phyloP scores from a whole-genome alignment of 2,888 invertebrate genomes.

The Pycnomerus fuliginosus region DNA sequence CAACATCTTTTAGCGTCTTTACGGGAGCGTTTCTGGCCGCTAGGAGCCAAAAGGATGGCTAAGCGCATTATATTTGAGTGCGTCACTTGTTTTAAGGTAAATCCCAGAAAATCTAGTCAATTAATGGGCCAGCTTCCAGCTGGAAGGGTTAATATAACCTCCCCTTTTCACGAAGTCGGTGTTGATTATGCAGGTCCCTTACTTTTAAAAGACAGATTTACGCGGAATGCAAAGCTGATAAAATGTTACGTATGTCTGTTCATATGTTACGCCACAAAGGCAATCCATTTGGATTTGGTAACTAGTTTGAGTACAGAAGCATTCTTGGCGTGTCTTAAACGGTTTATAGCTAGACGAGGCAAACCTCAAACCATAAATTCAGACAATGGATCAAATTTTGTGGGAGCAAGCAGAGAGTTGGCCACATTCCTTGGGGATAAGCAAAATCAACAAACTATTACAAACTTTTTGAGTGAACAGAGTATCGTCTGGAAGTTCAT shows the following conservation, averaged over 20 bases:
- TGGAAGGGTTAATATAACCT: background rate
- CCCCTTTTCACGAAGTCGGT: background rate
- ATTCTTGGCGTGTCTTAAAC: background rate
- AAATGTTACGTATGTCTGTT: background rate
- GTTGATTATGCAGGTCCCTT: background rate
- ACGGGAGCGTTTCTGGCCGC: background rate
- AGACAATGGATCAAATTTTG: background rate
- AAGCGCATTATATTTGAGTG: background rate
- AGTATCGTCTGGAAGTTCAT: background rate
- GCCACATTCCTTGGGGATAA: background rate
- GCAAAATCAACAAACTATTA: too few species aligned
- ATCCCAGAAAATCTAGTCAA: background rate
- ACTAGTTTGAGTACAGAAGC: background rate
- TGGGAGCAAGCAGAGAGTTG: background rate
- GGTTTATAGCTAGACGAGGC: background rate
- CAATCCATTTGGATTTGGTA: background rate
- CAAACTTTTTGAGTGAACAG: too few species aligned
- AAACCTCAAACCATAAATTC: background rate
- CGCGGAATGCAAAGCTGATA: background rate
- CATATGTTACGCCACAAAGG: background rate
- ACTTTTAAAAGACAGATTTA: background rate
- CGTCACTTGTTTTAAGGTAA: background rate
- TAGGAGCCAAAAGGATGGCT: background rate
- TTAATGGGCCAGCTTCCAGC: background rate
- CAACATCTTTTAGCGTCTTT: background rate